These are phyloP conservation scores for Phalacrocorax pelagicus DNA, from an alignment of 2,113 vertebrate genomes.

Conservation along the genomic window DNA sequence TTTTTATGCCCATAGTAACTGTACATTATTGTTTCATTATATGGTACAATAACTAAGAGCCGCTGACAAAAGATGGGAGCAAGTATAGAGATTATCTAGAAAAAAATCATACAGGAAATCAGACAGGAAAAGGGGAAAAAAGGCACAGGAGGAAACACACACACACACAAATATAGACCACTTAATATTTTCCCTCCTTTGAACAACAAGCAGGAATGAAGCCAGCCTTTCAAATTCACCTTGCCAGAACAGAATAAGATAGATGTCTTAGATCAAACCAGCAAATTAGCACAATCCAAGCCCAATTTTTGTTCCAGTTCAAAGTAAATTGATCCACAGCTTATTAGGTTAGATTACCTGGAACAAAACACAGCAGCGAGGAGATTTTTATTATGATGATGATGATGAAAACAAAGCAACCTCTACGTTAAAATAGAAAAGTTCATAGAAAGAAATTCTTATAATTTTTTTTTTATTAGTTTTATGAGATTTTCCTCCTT, in stretches of 20 bases:
- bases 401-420: not conserved
- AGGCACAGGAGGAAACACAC: not conserved
- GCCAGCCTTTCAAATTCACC: not conserved
- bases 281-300: not conserved
- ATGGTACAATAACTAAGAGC: not conserved
- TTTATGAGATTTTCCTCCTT: not conserved
- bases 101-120: not conserved
- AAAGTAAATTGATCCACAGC: not conserved
- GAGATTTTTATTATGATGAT: not conserved
- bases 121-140: not conserved
- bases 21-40: not conserved
- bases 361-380: slow-evolving; percentile 10
- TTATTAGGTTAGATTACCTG: slow-evolving; percentile 1
- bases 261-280: not conserved
- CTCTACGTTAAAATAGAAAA: not conserved
- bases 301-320: not conserved
- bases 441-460: not conserved
- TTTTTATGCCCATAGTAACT: not conserved
- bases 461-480: not conserved
- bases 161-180: not conserved
- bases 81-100: not conserved
- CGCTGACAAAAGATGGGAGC: not conserved
- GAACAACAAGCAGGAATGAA: not conserved
- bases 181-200: not conserved
- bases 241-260: not conserved